Base-by-base conservation (phyloP, 53 echinoderm and acorn worm genomes). In the Holothuria leucospilota region DNA sequence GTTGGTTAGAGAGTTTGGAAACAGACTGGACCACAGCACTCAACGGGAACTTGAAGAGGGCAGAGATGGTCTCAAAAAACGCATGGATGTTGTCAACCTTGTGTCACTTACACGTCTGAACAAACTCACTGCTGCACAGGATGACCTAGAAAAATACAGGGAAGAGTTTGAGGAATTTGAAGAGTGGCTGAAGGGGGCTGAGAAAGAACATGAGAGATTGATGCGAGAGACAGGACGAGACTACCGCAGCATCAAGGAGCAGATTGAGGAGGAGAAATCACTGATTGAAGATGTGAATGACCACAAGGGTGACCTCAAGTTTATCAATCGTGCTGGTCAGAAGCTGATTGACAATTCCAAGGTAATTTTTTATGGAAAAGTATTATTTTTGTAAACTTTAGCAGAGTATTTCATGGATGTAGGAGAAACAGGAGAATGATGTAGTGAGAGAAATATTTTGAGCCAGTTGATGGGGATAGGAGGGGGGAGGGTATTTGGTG, bases 221-320 rank as follows among this genome's bases (percentile, higher is more conserved):
- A 86, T 89, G 89, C 86, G 93, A 25, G 91, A 87, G 27, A 90
- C 93, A 12, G 90, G 88, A 8, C 82, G 82, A 27, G 94, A 95
- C 90, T 86, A 90, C 29, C 58, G 75, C 38, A 83, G 89, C 0
- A 74, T 99, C 49, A 83, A 90, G 81, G 84, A 91, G 59, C 99
- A 95, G 87, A 90, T 90, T 1, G 94, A 92, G 58, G 94, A 93
- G 53, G 93, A 95, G 93, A 95, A 95, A 73, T 88, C 78, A n/a
- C 65, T 99, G 69, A 93, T 95, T 86, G 99, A 98, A 77, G 99
- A 98, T 34, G 90, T 98, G 85, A 93, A 91, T 26, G 95, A 92
- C 66, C 99, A 98, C 86, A 98, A 98, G 87, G 99, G 95, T 52
- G 99, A 98, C 79, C 90, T 98, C 15, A 95, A 95, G 59, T 98